Conservation (phyloP, 2,113 vertebrate genomes). For the Hypomesus transpacificus region DNA sequence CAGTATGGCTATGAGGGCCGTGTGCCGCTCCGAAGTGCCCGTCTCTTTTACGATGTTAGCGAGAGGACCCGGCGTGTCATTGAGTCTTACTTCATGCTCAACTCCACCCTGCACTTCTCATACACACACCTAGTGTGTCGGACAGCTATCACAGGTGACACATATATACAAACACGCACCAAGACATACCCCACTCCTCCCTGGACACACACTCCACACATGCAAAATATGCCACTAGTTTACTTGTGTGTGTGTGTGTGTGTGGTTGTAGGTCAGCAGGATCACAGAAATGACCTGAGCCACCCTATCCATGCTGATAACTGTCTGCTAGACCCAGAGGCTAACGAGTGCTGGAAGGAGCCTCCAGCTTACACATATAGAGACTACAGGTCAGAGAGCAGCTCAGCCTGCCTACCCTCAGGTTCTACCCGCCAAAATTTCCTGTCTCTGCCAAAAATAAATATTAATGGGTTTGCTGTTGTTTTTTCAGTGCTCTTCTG, state of each 20-base stretch:
- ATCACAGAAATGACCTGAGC: constrained; percentile 92
- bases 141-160: constrained; percentile 85
- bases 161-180: not conserved
- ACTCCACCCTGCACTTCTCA: constrained; percentile 93
- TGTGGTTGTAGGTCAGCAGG: constrained; percentile 82
- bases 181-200: not conserved
- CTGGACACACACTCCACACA: not conserved
- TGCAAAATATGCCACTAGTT: not conserved
- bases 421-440: not conserved
- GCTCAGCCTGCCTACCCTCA: not conserved
- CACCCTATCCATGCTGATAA: constrained; percentile 98
- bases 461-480: no score
- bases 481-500: constrained; percentile 80
- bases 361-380: constrained; percentile 92
- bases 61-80: constrained; percentile 88
- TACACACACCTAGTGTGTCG: constrained; percentile 97
- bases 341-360: constrained; percentile 95
- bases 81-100: constrained; percentile 92
- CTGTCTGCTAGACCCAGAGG: constrained; percentile 91
- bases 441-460: no score
- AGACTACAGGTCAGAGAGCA: constrained; percentile 85
- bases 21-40: constrained; percentile 83
- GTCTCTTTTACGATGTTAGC: constrained; percentile 90
- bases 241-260: not conserved
- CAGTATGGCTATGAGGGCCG: constrained; percentile 89